phyloP scores from a whole-genome alignment of 2,888 invertebrate species.

The Helicoverpa assulta region DNA sequence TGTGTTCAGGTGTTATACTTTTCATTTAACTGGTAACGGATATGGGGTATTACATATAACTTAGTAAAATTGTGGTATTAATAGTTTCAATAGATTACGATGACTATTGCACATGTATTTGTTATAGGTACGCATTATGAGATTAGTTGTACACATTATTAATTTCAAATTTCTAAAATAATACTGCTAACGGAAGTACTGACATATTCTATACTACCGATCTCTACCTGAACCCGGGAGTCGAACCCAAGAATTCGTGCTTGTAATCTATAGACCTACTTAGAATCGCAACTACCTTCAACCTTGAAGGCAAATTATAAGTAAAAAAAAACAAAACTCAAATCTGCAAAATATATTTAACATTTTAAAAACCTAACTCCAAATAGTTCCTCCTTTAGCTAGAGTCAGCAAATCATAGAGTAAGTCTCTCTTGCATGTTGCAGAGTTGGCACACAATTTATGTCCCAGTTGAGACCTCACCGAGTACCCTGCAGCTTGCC shows the following conservation, averaged over 20 bases:
- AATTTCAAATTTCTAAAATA: not conserved
- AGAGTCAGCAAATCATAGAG: constrained; percentile 25
- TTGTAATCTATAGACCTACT: no score
- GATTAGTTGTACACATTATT: constrained; percentile 26
- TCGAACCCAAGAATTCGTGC: no score
- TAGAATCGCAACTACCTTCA: no score
- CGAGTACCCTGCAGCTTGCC: constrained; percentile 5
- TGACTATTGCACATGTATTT: not conserved
- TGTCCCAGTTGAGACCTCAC: constrained; percentile 29
- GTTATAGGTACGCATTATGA: not conserved
- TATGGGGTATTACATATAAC: no score
- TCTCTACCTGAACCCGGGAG: no score
- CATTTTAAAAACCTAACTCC: constrained; percentile 16
- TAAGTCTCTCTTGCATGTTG: constrained; percentile 29
- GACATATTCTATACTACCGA: not conserved
- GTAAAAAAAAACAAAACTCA: constrained; percentile 5
- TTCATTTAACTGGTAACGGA: not conserved
- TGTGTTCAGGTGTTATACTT: not conserved
- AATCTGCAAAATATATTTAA: constrained; percentile 4
- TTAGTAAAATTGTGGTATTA: no score
- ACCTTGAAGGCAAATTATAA: not conserved
- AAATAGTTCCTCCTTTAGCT: constrained; percentile 23
- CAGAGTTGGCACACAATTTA: constrained; percentile 37
- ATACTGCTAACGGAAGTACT: no score
- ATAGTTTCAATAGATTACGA: no score